A percentile compares a stretch with the other conserved stretches of the same genome.
These are phyloP conservation scores for Hydroisotoma schaefferi DNA, from an alignment of 2,888 invertebrate genomes.

Conservation along the genomic window DNA sequence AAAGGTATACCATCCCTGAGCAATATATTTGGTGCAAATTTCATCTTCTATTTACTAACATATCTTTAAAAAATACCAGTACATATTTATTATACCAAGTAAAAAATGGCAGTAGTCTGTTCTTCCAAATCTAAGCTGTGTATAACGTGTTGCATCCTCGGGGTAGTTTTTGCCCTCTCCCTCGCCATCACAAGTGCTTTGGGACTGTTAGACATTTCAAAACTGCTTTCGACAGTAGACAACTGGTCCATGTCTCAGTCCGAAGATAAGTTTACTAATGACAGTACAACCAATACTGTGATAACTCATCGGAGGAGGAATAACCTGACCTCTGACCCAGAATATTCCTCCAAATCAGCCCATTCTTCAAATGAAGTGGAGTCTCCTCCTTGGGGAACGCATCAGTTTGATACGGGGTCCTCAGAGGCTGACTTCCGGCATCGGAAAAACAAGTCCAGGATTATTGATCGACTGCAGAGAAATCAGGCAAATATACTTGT, in stretches of 20 bases:
- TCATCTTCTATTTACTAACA: no score
- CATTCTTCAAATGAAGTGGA: neutral
- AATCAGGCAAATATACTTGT: constrained; percentile 10
- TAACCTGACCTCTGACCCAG: neutral
- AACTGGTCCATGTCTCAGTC: neutral
- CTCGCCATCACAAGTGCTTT: constrained; percentile 53
- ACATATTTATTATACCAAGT: no score
- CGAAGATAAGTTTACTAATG: neutral
- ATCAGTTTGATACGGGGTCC: neutral
- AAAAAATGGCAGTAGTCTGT: constrained; percentile 63
- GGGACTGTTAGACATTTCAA: constrained; percentile 59
- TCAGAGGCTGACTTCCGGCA: neutral
- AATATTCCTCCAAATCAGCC: neutral
- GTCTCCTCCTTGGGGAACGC: neutral
- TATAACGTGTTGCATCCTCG: constrained; percentile 58
- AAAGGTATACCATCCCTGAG: no score
- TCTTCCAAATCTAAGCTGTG: constrained; percentile 63
- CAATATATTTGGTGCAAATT: no score
- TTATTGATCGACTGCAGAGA: neutral
- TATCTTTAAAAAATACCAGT: no score
- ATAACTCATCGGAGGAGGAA: no score
- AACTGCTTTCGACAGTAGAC: neutral
- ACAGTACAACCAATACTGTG: no score
- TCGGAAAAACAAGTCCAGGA: neutral
- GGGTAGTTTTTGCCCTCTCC: constrained; percentile 49